A percentile compares a stretch with the other conserved stretches of the same genome.
phyloP scores from a whole-genome alignment of 2,797 vertebrate genomes.

The Accipiter fasciatus region DNA sequence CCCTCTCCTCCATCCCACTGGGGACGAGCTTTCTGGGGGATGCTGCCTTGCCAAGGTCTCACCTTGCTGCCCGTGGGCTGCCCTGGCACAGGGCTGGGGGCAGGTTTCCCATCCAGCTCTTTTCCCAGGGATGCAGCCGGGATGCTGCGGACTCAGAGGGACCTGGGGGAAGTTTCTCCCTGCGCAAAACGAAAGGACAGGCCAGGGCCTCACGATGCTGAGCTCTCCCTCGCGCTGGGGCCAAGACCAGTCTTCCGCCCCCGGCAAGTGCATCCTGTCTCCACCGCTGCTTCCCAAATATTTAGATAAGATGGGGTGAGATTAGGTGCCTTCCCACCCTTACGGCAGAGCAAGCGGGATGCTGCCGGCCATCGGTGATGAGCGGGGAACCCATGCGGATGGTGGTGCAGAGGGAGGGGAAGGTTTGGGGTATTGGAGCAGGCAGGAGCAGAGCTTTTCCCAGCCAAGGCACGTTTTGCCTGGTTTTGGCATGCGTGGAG shows the following conservation, averaged over 20 bases:
- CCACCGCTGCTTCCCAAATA: background rate
- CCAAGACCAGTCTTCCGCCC: background rate
- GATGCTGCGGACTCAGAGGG: background rate
- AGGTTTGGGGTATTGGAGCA: background rate
- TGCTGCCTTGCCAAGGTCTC: background rate
- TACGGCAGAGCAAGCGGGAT: rapidly evolving
- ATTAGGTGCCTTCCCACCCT: background rate
- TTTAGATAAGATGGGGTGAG: slow-evolving; percentile 22
- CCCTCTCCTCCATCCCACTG: background rate
- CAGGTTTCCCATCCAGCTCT: background rate
- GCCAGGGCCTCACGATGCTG: background rate
- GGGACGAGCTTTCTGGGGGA: background rate
- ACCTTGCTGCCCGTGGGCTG: rapidly evolving
- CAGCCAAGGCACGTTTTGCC: background rate
- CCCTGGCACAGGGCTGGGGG: background rate
- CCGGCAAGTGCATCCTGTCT: slow-evolving; percentile 4
- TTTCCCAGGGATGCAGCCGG: background rate
- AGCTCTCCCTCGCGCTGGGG: background rate
- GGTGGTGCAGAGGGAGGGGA: background rate
- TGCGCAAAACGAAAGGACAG: background rate
- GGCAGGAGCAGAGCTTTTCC: background rate
- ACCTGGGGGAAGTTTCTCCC: background rate
- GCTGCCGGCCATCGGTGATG: rapidly evolving
- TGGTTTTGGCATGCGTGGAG: rapidly evolving
- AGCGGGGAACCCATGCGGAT: rapidly evolving